Percentiles rank a stretch among this genome's conserved stretches.
phyloP scores from a whole-genome alignment of 2,113 vertebrate genomes.

The Coptodon rendalli region DNA sequence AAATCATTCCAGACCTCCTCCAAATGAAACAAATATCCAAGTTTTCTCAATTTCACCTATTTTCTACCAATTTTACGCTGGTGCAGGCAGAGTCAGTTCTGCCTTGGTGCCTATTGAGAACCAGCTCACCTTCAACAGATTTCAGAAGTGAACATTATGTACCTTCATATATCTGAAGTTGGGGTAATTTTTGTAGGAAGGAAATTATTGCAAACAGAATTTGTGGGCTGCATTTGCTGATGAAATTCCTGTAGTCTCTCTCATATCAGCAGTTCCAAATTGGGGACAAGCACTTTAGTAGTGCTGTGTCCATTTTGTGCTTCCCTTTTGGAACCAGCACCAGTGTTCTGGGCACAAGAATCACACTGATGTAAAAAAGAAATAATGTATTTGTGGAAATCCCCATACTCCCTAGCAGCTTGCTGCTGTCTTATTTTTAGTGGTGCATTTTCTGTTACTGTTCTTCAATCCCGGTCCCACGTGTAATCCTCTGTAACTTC shows the following conservation, averaged over 20 bases:
- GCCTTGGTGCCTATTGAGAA: neutral
- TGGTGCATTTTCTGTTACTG: neutral
- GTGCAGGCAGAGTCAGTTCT: neutral
- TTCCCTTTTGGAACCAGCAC: neutral
- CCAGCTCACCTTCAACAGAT: neutral
- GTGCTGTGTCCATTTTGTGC: neutral
- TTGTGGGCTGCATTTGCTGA: neutral
- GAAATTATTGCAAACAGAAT: neutral
- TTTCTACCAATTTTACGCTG: neutral
- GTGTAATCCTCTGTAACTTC: neutral
- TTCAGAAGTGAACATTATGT: neutral
- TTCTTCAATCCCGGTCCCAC: neutral
- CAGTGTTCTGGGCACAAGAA: neutral
- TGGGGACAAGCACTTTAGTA: neutral
- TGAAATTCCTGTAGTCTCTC: neutral
- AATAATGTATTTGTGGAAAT: neutral
- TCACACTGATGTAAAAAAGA: neutral
- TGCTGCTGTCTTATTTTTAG: neutral
- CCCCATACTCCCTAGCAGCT: neutral
- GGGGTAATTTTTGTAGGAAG: neutral
- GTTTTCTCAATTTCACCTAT: neutral
- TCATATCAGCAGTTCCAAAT: neutral
- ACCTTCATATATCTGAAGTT: neutral
- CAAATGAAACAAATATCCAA: neutral
- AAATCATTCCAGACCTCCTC: neutral